Evolutionary conservation across 2,113 vertebrate species (phyloP), one percentile per base, ranked within the genome.

Genomic region (Emydura subglobosa): DNA sequence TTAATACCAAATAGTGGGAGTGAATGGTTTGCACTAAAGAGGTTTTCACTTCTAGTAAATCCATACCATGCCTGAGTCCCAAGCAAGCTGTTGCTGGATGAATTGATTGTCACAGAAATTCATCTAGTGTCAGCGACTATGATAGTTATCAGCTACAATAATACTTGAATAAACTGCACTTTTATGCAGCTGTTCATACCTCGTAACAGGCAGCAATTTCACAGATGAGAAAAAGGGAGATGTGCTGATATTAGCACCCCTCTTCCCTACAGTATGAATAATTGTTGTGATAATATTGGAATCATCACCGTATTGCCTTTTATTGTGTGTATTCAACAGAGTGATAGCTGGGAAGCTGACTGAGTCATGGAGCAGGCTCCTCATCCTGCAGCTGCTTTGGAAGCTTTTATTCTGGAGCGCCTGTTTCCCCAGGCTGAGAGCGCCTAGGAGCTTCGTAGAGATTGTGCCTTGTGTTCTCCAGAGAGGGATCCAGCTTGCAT

Each of bases 21-120:
- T 94, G 97, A 97, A 97, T 95, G 95, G 97, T 95, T 95, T 95
- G 88, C 68, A n/a, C 96, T 54, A 85, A 95, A 94, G 93, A 96
- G 94, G 51, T 47, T 65, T 61, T 89, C 68, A 89, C 95, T 95
- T 95, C 85, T 50, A 79, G 93, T 68, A 81, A 96, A 87, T 65
- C 95, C 93, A 79, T 86, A 72, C 96, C 94, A 74, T 10, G 82
- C 85, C 96, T 82, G 68, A 49, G 89, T 84, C 86, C 83, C 88
- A 91, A 91, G 94, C 96, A 89, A 94, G 68, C 95, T 97, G 93
- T 96, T 96, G 95, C 94, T 79, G 74, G 92, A 76, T 83, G 91
- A 87, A 95, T 91, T 93, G 97, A 93, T 91, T 93, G 95, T 95
- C 82, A 83, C 94, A 44, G 94, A 89, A 90, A 94, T 95, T 91